These are phyloP conservation scores for Seriola quinqueradiata DNA, from an alignment of 2,113 vertebrate genomes.

Conservation along the genomic window DNA sequence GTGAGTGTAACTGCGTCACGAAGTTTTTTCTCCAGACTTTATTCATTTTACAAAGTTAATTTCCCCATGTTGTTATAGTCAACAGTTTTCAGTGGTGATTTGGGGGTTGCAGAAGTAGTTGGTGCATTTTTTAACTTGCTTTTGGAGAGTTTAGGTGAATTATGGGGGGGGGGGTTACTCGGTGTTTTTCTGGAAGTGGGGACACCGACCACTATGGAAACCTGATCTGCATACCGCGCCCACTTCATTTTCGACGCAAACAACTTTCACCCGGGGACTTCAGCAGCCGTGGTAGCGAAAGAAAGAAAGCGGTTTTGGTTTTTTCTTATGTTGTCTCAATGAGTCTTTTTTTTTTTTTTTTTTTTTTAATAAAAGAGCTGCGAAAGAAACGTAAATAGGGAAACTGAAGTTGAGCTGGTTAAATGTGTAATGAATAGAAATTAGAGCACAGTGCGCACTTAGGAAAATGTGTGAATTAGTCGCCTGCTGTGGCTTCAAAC, in stretches of 20 bases:
- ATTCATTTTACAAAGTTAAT: not conserved
- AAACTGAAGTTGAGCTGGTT: not conserved
- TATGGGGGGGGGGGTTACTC: no score
- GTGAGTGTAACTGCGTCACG: slow-evolving; percentile 63
- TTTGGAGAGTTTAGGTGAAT: rapidly evolving
- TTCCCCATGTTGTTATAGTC: not conserved
- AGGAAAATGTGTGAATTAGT: not conserved
- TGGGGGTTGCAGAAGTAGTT: not conserved
- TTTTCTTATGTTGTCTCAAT: not conserved
- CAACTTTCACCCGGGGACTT: slow-evolving; percentile 63
- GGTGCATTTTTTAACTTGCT: not conserved
- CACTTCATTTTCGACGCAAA: slow-evolving; percentile 72
- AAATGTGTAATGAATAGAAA: not conserved
- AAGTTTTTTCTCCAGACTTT: not conserved
- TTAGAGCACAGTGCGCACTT: not conserved
- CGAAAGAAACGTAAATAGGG: not conserved
- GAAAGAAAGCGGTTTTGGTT: not conserved
- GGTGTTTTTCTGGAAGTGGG: slow-evolving; percentile 4
- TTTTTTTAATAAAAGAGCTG: not conserved
- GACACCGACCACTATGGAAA: slow-evolving; percentile 52
- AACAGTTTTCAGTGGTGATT: rapidly evolving
- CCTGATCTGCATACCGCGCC: slow-evolving; percentile 71
- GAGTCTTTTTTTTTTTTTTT: no score
- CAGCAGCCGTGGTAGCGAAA: not conserved
- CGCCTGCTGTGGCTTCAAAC: not conserved